Evolutionary conservation across 2,113 vertebrate genomes (phyloP).

Genomic region (Hydrolagus affinis): DNA sequence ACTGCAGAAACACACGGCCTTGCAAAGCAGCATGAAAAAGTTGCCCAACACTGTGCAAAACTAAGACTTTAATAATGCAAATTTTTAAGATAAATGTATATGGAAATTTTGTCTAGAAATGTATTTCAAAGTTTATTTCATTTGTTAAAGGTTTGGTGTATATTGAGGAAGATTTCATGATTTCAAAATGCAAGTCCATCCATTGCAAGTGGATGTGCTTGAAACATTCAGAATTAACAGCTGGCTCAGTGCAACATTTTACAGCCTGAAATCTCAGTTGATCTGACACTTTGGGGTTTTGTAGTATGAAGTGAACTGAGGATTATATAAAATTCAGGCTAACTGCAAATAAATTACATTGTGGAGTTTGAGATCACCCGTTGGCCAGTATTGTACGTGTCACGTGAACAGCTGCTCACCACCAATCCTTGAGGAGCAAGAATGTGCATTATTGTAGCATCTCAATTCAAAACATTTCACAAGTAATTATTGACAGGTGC

Average conservation of each 20-base stretch:
- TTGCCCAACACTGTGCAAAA: neutral
- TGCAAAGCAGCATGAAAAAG: neutral
- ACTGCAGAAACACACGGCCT: neutral
- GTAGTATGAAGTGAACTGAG: neutral
- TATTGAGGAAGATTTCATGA: neutral
- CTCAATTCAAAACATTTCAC: too few species aligned
- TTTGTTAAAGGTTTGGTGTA: neutral
- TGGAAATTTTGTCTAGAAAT: neutral
- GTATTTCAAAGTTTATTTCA: neutral
- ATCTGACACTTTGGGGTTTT: neutral
- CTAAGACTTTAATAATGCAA: constrained; percentile 22
- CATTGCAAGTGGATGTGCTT: neutral
- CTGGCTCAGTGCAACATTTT: constrained; percentile 3
- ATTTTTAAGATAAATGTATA: constrained; percentile 6
- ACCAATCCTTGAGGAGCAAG: too few species aligned
- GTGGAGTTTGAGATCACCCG: neutral
- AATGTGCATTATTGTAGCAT: neutral
- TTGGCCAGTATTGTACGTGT: neutral
- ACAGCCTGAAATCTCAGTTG: neutral
- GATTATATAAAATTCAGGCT: neutral
- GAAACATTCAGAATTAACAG: constrained; percentile 10
- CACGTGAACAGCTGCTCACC: neutral
- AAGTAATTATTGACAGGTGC: too few species aligned
- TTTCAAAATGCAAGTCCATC: neutral
- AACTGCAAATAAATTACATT: neutral